Base-by-base conservation (phyloP, 2,888 invertebrate species). In the Scrobipalpa costella region DNA sequence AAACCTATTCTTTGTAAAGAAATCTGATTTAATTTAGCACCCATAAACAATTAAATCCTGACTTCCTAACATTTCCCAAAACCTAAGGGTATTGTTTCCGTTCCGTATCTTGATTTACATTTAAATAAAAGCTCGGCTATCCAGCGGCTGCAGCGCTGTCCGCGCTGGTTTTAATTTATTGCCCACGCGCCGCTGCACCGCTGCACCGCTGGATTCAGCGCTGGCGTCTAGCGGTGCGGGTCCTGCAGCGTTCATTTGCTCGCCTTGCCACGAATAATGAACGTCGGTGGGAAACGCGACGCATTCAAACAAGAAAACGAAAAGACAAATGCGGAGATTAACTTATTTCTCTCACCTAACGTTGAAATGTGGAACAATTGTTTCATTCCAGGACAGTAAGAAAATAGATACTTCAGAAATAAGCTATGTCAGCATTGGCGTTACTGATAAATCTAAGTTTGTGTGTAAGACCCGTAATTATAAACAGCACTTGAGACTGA, bases 201-300 rank as follows among this genome's bases (percentile, higher is more conserved):
- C 21, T 52, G 50, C 50, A 50, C 34, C 13, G 15, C 27, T 44
- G 15, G 15, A 11, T 57, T 7, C 8, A 36, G 34, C 57, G n/a
- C 33, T 34, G 33, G 57, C 17, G n/a, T 11, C 44, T n/a, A 44
- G 44, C 44, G n/a, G n/a, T 44, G 44, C n/a, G 44, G n/a, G 44
- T 27, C 38, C 57, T 38, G 57, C 55, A 58, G n/a, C n/a, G 40
- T 19, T 36, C 38, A 58, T 58, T 58, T 58, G 57, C 40, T 58
- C 13, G 40, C 36, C 7, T 40, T 58, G 57, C 21, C 57, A 17
- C 57, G 38, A 19, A 27, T 60, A 60, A 60, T 47, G 21, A 33
- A 60, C 27, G 47, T 27, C 47, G 47, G 15, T 44, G 21, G 21
- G 47, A 47, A 60, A 47, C 47, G 44, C 44, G 15, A 15, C 47